phyloP scores from a whole-genome alignment of 2,113 vertebrate genomes.

The Capreolus pygargus region DNA sequence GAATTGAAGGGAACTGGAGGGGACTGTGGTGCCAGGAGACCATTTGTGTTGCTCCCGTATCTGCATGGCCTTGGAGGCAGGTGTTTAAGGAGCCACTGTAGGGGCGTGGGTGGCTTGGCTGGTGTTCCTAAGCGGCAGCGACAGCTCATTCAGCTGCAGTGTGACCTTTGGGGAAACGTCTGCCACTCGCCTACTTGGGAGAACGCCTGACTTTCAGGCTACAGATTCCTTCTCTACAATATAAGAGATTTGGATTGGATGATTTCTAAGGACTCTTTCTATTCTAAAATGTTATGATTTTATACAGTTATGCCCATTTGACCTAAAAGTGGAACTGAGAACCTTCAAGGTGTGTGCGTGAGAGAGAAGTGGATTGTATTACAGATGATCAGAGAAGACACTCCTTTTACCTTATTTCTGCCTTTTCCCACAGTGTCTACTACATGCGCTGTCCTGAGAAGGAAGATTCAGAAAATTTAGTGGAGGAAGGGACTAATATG shows the following conservation, averaged over 20 bases:
- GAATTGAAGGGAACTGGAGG: neutral
- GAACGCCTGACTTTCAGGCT: neutral
- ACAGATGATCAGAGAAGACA: neutral
- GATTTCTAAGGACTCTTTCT: neutral
- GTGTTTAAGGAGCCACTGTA: fast-evolving
- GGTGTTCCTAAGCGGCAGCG: neutral
- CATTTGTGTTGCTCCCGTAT: fast-evolving
- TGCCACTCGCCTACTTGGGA: neutral
- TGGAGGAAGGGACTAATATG: neutral
- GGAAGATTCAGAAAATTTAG: neutral
- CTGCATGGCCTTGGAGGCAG: neutral
- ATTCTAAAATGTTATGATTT: neutral
- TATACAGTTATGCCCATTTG: neutral
- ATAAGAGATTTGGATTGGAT: neutral
- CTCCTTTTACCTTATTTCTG: neutral
- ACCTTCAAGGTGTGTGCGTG: neutral
- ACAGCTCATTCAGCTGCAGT: neutral
- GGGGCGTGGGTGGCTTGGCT: neutral
- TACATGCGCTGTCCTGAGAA: neutral
- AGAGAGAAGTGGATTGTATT: neutral
- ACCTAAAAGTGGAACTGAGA: neutral
- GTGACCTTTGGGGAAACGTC: neutral
- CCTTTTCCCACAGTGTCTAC: neutral
- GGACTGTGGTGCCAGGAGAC: neutral
- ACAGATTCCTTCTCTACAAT: neutral